A percentile compares a stretch with the other conserved stretches of the same genome.
Conservation (phyloP, 2,888 invertebrate genomes). For the Trimorus sp. region DNA sequence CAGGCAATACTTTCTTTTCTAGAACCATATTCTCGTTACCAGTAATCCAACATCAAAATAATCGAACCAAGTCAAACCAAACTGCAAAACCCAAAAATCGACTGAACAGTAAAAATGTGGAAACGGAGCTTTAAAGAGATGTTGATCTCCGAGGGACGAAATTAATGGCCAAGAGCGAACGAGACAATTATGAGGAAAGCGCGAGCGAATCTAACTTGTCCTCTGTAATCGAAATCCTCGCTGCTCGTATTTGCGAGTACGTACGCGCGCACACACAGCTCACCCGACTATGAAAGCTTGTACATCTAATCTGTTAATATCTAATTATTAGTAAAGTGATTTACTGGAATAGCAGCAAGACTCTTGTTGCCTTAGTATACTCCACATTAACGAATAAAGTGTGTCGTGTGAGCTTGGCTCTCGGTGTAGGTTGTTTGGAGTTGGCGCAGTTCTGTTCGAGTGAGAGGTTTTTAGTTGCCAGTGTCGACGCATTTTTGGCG, state of each 20-base stretch:
- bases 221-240: conserved; percentile 27
- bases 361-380: conserved; percentile 48
- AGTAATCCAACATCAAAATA: too few species aligned
- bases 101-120: too few species aligned
- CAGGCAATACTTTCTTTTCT: too few species aligned
- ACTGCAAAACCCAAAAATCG: too few species aligned
- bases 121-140: too few species aligned
- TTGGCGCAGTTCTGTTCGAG: too few species aligned
- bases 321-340: conserved; percentile 57
- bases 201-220: background rate
- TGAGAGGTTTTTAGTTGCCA: too few species aligned
- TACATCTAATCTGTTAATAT: conserved; percentile 45
- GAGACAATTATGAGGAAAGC: conserved; percentile 8
- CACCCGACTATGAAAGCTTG: conserved; percentile 42
- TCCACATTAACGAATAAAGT: conserved; percentile 53
- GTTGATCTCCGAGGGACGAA: background rate
- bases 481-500: too few species aligned
- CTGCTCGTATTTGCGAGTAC: conserved; percentile 27
- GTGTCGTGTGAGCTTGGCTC: conserved; percentile 3
- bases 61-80: too few species aligned
- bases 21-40: too few species aligned
- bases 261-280: conserved; percentile 15
- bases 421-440: too few species aligned
- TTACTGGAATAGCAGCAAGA: conserved; percentile 37
- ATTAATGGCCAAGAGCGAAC: conserved; percentile 16